phyloP scores from a whole-genome alignment of 2,113 vertebrate genomes.

The Columba janthina region DNA sequence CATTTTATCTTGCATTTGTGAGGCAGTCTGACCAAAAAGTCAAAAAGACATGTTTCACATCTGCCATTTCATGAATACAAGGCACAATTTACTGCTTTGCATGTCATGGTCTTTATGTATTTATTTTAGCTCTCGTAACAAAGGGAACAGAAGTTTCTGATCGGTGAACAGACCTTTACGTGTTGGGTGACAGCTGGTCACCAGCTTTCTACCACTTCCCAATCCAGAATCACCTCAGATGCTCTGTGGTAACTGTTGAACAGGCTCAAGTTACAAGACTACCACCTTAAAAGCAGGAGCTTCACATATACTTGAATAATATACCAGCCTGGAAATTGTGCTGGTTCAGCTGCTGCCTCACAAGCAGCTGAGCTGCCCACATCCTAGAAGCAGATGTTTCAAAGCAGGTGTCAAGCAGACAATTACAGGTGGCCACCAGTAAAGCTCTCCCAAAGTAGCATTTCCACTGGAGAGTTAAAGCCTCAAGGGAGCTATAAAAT shows the following conservation, averaged over 20 bases:
- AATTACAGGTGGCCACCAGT: not conserved
- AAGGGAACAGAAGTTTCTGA: not conserved
- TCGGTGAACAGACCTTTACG: not conserved
- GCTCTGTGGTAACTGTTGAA: not conserved
- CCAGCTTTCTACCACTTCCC: rapidly evolving
- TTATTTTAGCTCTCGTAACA: not conserved
- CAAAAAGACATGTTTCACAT: not conserved
- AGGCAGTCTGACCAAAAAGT: not conserved
- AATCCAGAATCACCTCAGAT: not conserved
- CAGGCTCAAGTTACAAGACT: not conserved
- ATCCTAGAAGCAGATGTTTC: not conserved
- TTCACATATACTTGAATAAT: not conserved
- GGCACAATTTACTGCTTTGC: not conserved
- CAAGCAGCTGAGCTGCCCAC: not conserved
- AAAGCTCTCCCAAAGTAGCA: not conserved
- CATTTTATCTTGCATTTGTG: not conserved
- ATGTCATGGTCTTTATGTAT: not conserved
- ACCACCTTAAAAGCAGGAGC: not conserved
- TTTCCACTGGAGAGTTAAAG: not conserved
- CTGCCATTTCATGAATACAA: not conserved
- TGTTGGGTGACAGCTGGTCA: not conserved
- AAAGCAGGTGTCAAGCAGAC: not conserved
- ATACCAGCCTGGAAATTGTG: not conserved
- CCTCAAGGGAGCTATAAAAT: not conserved
- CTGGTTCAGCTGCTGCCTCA: constrained; percentile 14